phyloP scores from a whole-genome alignment of 2,888 invertebrate genomes.

The Cloeon dipterum region DNA sequence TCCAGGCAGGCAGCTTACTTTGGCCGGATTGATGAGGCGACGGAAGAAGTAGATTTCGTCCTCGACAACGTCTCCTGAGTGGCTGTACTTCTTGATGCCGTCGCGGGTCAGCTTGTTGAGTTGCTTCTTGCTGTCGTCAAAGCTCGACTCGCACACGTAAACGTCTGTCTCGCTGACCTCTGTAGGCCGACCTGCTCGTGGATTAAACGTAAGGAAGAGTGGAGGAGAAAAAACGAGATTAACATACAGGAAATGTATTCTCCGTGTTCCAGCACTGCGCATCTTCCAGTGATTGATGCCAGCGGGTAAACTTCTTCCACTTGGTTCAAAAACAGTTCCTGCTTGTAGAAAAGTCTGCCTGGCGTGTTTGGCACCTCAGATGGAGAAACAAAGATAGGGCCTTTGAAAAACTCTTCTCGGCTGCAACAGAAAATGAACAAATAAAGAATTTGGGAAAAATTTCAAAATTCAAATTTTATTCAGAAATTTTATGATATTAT shows the following conservation, averaged over 20 bases:
- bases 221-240: slow-evolving; percentile 1
- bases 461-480: no score
- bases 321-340: slow-evolving; percentile 78
- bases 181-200: slow-evolving; percentile 55
- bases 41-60: slow-evolving; percentile 80
- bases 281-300: slow-evolving; percentile 75
- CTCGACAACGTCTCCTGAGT: slow-evolving; percentile 62
- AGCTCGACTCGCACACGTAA: slow-evolving; percentile 77
- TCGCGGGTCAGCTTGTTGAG: slow-evolving; percentile 43
- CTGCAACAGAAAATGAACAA: slow-evolving; percentile 24
- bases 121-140: slow-evolving; percentile 66
- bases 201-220: slow-evolving; percentile 5
- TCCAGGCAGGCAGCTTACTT: no score
- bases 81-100: slow-evolving; percentile 59
- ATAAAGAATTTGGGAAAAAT: no score
- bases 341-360: slow-evolving; percentile 65
- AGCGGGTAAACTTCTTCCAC: slow-evolving; percentile 81
- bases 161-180: slow-evolving; percentile 84
- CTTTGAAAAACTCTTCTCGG: slow-evolving; percentile 77
- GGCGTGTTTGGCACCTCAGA: slow-evolving; percentile 64
- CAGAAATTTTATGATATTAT: no score
- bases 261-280: slow-evolving; percentile 69
- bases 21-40: slow-evolving; percentile 35
- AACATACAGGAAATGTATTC: slow-evolving; percentile 70
- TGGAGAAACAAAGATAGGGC: slow-evolving; percentile 80